A percentile compares a stretch with the other conserved stretches of the same genome.
Evolutionary conservation across 2,113 vertebrate genomes (phyloP).

Genomic region (Cygnus atratus): DNA sequence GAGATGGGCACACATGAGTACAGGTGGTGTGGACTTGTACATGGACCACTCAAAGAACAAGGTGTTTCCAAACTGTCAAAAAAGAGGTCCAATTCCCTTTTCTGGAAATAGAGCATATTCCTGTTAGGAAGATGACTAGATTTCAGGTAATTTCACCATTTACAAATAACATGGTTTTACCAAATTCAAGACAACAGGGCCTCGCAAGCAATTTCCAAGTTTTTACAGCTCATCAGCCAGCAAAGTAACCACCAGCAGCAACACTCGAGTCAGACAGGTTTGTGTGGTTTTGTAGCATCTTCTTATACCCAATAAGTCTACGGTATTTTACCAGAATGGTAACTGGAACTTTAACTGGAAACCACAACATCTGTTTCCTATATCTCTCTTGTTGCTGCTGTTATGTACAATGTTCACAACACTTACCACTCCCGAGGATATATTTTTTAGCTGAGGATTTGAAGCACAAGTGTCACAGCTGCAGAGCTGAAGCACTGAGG

Average conservation of each 20-base stretch:
- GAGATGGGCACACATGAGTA: neutral
- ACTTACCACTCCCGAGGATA: neutral
- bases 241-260: neutral
- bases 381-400: neutral
- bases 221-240: neutral
- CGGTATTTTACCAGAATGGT: neutral
- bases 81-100: neutral
- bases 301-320: neutral
- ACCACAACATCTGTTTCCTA: slow-evolving; percentile 7
- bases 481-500: neutral
- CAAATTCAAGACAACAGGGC: neutral
- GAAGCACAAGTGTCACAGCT: neutral
- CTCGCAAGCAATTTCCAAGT: neutral
- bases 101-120: neutral
- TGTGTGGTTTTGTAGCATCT: neutral
- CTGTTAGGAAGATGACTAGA: neutral
- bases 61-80: neutral
- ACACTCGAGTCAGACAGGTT: neutral
- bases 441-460: neutral
- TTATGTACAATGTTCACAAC: neutral
- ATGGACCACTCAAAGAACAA: neutral
- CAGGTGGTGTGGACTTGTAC: neutral
- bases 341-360: neutral
- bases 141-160: neutral
- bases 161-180: neutral